Evolutionary conservation across 2,888 invertebrate genomes (phyloP), one percentile per base, ranked within the genome.

Genomic region (Acronicta psi): DNA sequence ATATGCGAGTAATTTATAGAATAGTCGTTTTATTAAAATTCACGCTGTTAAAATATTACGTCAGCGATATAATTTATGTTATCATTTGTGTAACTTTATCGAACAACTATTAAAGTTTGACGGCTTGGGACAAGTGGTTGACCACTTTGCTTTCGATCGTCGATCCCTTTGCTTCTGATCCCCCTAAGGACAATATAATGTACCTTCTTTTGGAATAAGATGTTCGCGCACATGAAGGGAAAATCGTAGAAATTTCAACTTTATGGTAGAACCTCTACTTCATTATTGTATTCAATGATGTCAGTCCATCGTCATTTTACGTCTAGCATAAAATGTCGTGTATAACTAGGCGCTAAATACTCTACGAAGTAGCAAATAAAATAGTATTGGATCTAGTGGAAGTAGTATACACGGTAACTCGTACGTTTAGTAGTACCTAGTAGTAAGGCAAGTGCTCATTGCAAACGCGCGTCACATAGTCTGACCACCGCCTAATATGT

Each of bases 401-500:
- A 70, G 50, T 65, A 70, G 67, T 50, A 18, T 64, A 65, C 16
- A 16, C 66, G 46, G 54, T 38, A 66, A 51, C 23, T 45, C 40
- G 60, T 49, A 71, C 61, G 67, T 40, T 49, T 25, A 60, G 45
- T 60, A 58, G 57, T 56, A 62, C 45, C 73, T 77, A 68, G 70
- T 72, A 73, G 77, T 80, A 73, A 64, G 59, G 42, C 31, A 45
- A 68, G 59, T 46, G 65, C 80, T 79, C 80, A 84, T 90, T 88
- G 83, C 84, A 77, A 67, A 89, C 82, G 81, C 91, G 77, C 78
- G 82, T 86, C 91, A 85, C 91, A 90, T 88, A 86, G 85, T 85
- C 81, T 84, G 78, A 67, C 79, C 83, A 77, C 77, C 70, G 75
- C 92, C 92, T 90, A 92, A 92, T 91, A 92, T 80, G 92, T 91